Conservation (phyloP, 2,113 vertebrate species). For the Lophotis ruficrista region DNA sequence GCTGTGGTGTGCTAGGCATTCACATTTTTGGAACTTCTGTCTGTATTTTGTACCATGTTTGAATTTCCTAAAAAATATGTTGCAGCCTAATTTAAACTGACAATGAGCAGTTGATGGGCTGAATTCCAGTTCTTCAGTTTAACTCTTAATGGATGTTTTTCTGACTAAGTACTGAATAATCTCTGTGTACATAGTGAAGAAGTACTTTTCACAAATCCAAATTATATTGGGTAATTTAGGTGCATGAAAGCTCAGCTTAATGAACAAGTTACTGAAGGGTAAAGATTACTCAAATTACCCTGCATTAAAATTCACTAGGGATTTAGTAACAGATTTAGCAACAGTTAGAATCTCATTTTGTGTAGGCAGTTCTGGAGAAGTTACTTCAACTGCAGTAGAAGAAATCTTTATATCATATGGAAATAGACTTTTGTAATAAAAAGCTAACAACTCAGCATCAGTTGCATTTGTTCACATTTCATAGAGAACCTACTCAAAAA, state of each 20-base stretch:
- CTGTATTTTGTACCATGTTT: not conserved
- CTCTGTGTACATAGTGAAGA: not conserved
- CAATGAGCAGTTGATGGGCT: not conserved
- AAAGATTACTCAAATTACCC: slow-evolving; percentile 8
- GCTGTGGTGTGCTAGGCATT: not conserved
- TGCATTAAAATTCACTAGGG: not conserved
- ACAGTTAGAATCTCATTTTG: not conserved
- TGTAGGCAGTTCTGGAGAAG: not conserved
- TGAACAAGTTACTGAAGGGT: slow-evolving; percentile 13
- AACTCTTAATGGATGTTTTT: slow-evolving; percentile 17
- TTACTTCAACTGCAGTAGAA: not conserved
- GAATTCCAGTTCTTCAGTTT: slow-evolving; percentile 2
- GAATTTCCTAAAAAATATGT: not conserved
- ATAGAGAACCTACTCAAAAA: fast-evolving
- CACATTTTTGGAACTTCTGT: not conserved
- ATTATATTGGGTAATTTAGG: slow-evolving; percentile 5
- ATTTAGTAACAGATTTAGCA: slow-evolving; percentile 14
- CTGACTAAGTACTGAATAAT: slow-evolving; percentile 1
- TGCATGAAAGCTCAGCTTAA: not conserved
- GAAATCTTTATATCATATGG: not conserved
- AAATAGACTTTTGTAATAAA: not conserved
- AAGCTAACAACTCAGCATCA: not conserved
- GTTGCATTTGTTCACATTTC: not conserved
- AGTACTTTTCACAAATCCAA: slow-evolving; percentile 1
- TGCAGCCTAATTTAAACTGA: not conserved